Evolutionary conservation across 2,797 vertebrate genomes (phyloP).

Genomic region (Hyperoplus lanceolatus): DNA sequence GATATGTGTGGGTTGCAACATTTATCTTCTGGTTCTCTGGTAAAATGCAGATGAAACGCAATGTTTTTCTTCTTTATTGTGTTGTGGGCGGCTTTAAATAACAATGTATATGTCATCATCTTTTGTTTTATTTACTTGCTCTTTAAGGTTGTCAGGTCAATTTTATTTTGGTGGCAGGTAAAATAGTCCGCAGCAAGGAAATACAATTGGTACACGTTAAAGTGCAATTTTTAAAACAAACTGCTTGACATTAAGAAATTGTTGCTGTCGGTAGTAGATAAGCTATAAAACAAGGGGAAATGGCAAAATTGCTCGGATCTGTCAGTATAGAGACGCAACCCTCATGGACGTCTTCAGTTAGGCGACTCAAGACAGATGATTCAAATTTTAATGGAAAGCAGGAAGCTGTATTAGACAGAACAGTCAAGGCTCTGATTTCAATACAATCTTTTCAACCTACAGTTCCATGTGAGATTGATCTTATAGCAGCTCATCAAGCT

Average conservation of each 20-base stretch:
- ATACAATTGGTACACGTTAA: slow-evolving; percentile 23
- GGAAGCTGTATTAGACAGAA: slow-evolving; percentile 42
- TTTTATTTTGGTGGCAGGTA: slow-evolving; percentile 33
- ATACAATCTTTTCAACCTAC: slow-evolving; percentile 33
- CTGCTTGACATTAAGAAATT: slow-evolving; percentile 18
- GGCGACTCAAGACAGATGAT: slow-evolving; percentile 37
- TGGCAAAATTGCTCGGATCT: slow-evolving; percentile 31
- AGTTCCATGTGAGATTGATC: slow-evolving; percentile 30
- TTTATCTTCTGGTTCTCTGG: background rate
- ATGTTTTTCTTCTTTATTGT: background rate
- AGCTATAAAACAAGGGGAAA: slow-evolving; percentile 34
- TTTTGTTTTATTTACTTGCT: slow-evolving; percentile 34
- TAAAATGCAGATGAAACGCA: background rate
- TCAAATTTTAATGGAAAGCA: slow-evolving; percentile 50
- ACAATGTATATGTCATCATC: slow-evolving; percentile 4
- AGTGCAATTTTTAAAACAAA: slow-evolving; percentile 37
- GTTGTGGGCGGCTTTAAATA: background rate
- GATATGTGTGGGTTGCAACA: background rate
- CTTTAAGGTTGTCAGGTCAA: slow-evolving; percentile 30
- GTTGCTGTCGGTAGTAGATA: slow-evolving; percentile 25
- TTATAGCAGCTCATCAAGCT: slow-evolving; percentile 55
- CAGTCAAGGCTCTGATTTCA: slow-evolving; percentile 45
- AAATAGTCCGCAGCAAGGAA: slow-evolving; percentile 20
- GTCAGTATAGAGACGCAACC: slow-evolving; percentile 30
- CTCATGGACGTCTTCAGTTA: slow-evolving; percentile 43